Evolutionary conservation across 2,797 vertebrate genomes (phyloP).

Genomic region (Brachyalestes nurse): DNA sequence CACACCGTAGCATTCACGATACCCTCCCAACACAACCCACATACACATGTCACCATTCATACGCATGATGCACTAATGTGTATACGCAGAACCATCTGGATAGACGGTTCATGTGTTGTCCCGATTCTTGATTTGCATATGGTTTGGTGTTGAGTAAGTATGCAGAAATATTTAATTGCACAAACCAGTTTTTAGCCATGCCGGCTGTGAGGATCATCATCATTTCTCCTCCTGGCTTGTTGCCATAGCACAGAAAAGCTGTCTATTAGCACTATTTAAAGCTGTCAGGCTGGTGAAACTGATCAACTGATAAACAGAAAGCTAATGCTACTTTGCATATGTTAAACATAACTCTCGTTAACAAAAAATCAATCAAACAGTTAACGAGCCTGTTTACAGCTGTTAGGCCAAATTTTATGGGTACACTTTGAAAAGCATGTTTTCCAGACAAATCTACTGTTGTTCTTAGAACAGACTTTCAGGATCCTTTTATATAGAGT

Average conservation of each 20-base stretch:
- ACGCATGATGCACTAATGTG: background rate
- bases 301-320: background rate
- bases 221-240: background rate
- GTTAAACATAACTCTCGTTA: background rate
- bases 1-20: background rate
- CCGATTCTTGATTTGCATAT: too few relatives aligned
- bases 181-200: background rate
- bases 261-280: background rate
- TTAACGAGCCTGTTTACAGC: background rate
- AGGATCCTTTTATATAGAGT: background rate
- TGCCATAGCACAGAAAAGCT: background rate
- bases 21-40: conserved; percentile 10
- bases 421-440: background rate
- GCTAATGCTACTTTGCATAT: background rate
- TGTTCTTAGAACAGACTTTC: background rate
- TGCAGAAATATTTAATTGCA: background rate
- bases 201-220: background rate
- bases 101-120: background rate
- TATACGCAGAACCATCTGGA: background rate
- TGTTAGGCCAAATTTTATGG: background rate
- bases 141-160: background rate
- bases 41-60: background rate
- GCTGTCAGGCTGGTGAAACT: background rate
- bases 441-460: background rate
- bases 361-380: conserved; percentile 20